Evolutionary conservation across 2,888 invertebrate species (phyloP), one percentile per base, ranked within the genome.

Genomic region (Helicoverpa assulta): DNA sequence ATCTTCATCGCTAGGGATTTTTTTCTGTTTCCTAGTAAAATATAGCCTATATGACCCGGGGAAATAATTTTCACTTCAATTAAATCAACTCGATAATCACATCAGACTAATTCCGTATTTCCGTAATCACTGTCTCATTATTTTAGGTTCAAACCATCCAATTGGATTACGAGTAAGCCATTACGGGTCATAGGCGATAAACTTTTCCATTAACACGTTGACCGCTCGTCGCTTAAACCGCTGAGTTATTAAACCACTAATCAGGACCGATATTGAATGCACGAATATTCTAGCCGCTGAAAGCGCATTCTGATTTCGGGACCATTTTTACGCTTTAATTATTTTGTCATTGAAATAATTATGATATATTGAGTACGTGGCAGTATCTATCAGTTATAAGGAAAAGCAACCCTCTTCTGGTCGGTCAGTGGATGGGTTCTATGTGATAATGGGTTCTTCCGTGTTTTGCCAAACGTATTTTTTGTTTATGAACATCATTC

Each of bases 181-280:
- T 40, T 14, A 40, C 16, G 29, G 47, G 50, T 18, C 50, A 18
- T 8, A 50, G 1, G n/a, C 50, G 18, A n/a, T 18, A 21, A 26
- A 53, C 12, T 26, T 16, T 26, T 14, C 26, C 14, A 26, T 16
- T 53, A 16, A 18, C 8, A n/a, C 69, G 66, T 59, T 60, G 19
- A n/a, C 19, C 59, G 57, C 67, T 78, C 60, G 53, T 77, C 16
- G 40, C 60, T 85, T 83, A 68, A 12, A 70, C 78, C 82, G 58
- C 29, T 63, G 63, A 64, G 43, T 58, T 73, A 62, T 76, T 77
- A 62, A 81, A 77, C 78, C 81, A 74, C 83, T 88, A 86, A 88
- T 86, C 80, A 87, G 78, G 66, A 73, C 63, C 68, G 81, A 82
- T 84, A 87, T 83, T 83, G 86, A 86, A 87, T 84, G 81, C 72